Evolutionary conservation across 2,113 vertebrate genomes (phyloP).

Genomic region (Dissostichus mawsoni): DNA sequence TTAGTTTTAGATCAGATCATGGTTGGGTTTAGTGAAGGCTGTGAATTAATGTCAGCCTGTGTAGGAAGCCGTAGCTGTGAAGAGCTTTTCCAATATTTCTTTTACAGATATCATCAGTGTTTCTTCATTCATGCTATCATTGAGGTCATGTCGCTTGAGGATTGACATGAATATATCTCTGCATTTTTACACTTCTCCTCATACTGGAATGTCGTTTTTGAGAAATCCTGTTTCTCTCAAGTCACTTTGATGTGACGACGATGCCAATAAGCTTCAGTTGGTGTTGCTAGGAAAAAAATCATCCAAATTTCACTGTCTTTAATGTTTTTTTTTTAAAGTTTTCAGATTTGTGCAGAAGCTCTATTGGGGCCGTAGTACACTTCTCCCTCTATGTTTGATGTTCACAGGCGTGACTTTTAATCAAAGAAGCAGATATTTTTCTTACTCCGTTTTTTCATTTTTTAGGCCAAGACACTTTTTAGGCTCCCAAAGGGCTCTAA

Average conservation of each 20-base stretch:
- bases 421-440: not conserved
- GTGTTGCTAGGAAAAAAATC: not conserved
- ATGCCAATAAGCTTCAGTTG: not conserved
- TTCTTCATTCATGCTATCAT: too few species aligned
- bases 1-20: conserved; percentile 10
- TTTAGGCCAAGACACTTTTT: too few species aligned
- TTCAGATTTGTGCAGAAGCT: not conserved
- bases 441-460: not conserved
- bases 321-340: not conserved
- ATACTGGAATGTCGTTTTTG: too few species aligned
- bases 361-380: not conserved
- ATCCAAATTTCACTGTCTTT: not conserved
- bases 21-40: not conserved
- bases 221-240: too few species aligned
- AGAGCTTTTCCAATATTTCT: too few species aligned
- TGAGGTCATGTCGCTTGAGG: too few species aligned
- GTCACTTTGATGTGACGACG: too few species aligned
- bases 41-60: not conserved
- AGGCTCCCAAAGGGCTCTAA: not conserved
- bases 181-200: too few species aligned
- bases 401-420: not conserved
- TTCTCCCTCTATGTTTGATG: not conserved
- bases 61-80: not conserved
- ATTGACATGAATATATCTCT: too few species aligned
- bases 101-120: too few species aligned